Evolutionary conservation across 2,888 invertebrate genomes (phyloP), one percentile per base, ranked within the genome.

Genomic region (Scaptomyza reducta): DNA sequence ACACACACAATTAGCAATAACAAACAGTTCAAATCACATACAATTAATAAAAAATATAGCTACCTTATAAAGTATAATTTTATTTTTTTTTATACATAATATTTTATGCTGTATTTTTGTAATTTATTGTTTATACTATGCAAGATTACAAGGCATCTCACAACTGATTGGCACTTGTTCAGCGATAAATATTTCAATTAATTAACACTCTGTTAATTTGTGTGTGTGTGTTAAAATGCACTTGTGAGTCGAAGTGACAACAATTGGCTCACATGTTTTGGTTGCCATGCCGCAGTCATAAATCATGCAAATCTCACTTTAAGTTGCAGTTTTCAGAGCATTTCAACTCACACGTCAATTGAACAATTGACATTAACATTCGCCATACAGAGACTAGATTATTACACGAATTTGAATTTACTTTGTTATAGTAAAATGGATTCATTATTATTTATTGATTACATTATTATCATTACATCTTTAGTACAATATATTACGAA

Each of bases 1-100:
- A 72, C 55, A 64, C 61, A 66, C 55, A 64, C 60, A 66, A 61
- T 70, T 72, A 60, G 61, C 81, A 55, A 64, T 51, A 59, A 42
- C 22, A 25, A 16, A 46, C 14, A 50, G 42, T 47, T 50, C 53
- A 16, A 41, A 22, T 2, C 31, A 25, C n/a, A 5, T 33, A 49
- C 16, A 31, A 18, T 46, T 29, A 60, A 44, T 33, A 35, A 25
- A 53, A 42, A 35, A 46, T 11, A 3, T 9, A 22, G 41, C 41
- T 33, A 22, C 5, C 25, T 9, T 9, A 16, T 16, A 31, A 38
- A 22, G 22, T 22, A 55, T 33, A 11, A n/a, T 22, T 25, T n/a
- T n/a, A n/a, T n/a, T n/a, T 25, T 14, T 27, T 25, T 46, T 59
- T 45, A 54, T 64, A 49, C 29, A 53, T 45, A 53, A 38, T 54